Conservation (phyloP, 2,888 invertebrate genomes). For the Agrenia bidenticulata region DNA sequence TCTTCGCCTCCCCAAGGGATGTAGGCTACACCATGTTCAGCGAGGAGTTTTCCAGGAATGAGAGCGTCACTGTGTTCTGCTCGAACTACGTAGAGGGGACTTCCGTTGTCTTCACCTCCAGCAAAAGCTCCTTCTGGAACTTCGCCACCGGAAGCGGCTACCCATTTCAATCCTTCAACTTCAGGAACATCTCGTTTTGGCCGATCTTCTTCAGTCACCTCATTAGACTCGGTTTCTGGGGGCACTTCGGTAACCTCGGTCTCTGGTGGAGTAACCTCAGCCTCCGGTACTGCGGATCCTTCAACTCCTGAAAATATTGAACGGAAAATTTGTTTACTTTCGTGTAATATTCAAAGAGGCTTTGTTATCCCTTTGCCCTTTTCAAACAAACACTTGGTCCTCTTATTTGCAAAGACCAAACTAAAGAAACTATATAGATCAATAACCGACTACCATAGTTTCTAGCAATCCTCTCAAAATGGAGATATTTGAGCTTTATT, state of each 20-base stretch:
- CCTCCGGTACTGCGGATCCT: neutral
- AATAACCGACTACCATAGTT: too few relatives aligned
- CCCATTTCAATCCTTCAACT: constrained; percentile 47
- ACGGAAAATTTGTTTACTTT: neutral
- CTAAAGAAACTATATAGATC: too few relatives aligned
- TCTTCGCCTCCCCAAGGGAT: constrained; percentile 76
- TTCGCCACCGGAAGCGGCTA: constrained; percentile 19
- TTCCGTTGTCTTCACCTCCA: constrained; percentile 60
- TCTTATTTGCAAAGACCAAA: too few relatives aligned
- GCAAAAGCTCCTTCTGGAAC: constrained; percentile 48
- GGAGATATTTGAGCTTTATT: too few relatives aligned
- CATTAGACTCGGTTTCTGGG: constrained; percentile 26
- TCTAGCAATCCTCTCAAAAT: too few relatives aligned
- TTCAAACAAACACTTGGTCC: too few relatives aligned
- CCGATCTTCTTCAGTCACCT: constrained; percentile 26
- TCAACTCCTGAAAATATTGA: constrained; percentile 22
- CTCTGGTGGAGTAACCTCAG: neutral
- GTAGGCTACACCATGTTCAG: constrained; percentile 69
- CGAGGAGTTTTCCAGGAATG: constrained; percentile 75
- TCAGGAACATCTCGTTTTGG: constrained; percentile 36
- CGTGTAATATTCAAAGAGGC: too few relatives aligned
- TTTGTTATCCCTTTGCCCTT: too few relatives aligned
- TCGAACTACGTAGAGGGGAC: constrained; percentile 67
- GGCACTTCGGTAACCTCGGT: constrained; percentile 23
- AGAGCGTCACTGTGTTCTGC: constrained; percentile 71